These are phyloP conservation scores for Drosophila ercepeae DNA, from an alignment of 1,140 invertebrate genomes.

Conservation along the genomic window DNA sequence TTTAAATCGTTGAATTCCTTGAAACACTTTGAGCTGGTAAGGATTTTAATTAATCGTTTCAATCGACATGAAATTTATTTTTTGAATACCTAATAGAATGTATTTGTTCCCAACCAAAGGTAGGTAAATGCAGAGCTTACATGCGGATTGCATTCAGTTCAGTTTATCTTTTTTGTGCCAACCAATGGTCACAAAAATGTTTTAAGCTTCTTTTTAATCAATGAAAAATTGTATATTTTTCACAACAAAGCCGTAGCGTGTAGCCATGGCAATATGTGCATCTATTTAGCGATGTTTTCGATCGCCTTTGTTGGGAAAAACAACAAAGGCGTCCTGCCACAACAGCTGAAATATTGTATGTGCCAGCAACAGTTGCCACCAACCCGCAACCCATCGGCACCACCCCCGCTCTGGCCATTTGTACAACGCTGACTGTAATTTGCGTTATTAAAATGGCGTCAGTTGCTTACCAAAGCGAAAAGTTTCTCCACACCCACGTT, in stretches of 20 bases:
- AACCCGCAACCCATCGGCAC: background rate
- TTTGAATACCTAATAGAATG: too few relatives aligned
- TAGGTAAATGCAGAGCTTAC: background rate
- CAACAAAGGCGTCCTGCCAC: constrained; percentile 22
- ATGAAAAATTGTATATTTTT: background rate
- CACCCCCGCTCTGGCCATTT: constrained; percentile 27
- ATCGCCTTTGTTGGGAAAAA: constrained; percentile 20
- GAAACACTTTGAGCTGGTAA: too few relatives aligned
- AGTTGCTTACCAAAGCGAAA: constrained; percentile 74
- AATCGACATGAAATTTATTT: too few relatives aligned
- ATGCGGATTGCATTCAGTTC: background rate
- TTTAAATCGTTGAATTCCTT: background rate
- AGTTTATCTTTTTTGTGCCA: constrained; percentile 23
- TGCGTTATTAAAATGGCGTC: constrained; percentile 79
- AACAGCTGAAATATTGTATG: constrained; percentile 63
- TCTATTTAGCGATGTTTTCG: constrained; percentile 45
- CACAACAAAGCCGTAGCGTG: constrained; percentile 1
- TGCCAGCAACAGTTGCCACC: constrained; percentile 67
- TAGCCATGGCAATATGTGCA: constrained; percentile 41
- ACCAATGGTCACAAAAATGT: constrained; percentile 12
- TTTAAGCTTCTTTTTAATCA: constrained; percentile 6
- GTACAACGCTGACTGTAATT: constrained; percentile 72
- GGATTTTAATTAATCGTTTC: too few relatives aligned
- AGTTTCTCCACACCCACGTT: constrained; percentile 25
- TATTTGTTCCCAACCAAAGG: too few relatives aligned